phyloP scores from a whole-genome alignment of 2,888 invertebrate species.

The Girardia tigrina region DNA sequence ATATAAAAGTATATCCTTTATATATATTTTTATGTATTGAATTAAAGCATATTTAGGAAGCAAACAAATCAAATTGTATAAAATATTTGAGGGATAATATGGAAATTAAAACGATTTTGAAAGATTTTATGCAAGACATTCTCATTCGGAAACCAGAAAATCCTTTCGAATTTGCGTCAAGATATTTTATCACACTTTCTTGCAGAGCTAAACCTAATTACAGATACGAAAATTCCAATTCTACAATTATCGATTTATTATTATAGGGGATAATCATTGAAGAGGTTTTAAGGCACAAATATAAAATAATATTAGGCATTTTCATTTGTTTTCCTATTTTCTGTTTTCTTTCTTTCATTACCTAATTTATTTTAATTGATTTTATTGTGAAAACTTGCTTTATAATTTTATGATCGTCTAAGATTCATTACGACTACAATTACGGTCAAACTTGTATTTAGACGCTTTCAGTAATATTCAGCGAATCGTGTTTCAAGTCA shows the following conservation, averaged over 20 bases:
- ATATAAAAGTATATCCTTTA: conserved; percentile 44
- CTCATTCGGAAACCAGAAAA: conserved; percentile 49
- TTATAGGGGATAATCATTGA: background rate
- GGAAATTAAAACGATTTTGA: conserved; percentile 46
- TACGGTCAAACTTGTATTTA: too few species aligned
- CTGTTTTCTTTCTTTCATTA: too few species aligned
- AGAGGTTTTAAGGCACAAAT: background rate
- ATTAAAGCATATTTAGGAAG: background rate
- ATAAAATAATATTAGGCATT: too few species aligned
- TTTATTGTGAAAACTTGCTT: too few species aligned
- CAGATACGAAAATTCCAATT: background rate
- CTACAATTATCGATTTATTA: background rate
- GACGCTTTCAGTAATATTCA: too few species aligned
- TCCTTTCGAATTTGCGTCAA: conserved; percentile 46
- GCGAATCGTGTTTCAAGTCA: too few species aligned
- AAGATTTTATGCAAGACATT: conserved; percentile 50
- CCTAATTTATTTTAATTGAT: too few species aligned
- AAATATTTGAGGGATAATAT: conserved; percentile 48
- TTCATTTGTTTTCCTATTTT: too few species aligned
- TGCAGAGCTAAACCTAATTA: conserved; percentile 40
- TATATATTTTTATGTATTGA: background rate
- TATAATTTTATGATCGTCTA: too few species aligned
- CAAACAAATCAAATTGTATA: conserved; percentile 45
- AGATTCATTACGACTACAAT: too few species aligned
- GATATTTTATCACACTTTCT: conserved; percentile 48